A percentile compares a stretch with the other conserved stretches of the same genome.
These are phyloP conservation scores for Junonia oenone DNA, from an alignment of 2,888 invertebrate species.

Conservation along the genomic window DNA sequence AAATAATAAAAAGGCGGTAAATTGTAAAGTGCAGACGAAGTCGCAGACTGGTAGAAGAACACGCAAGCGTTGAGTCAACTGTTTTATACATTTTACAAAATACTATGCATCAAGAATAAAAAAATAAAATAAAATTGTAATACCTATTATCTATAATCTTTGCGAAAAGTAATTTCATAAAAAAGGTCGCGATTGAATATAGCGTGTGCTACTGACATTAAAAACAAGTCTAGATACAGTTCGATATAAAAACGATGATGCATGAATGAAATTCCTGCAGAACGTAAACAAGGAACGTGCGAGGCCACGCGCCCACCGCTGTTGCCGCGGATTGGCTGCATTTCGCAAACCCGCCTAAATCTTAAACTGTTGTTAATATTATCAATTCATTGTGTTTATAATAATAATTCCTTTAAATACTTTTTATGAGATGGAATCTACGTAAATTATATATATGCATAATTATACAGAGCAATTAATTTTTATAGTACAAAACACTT, in stretches of 20 bases:
- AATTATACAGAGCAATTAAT: too few species aligned
- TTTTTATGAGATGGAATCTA: too few species aligned
- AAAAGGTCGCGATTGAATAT: background rate
- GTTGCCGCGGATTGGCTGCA: constrained; percentile 15
- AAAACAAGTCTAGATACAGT: constrained; percentile 20
- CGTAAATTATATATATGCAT: too few species aligned
- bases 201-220: constrained; percentile 12
- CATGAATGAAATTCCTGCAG: constrained; percentile 43
- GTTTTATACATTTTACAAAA: too few species aligned
- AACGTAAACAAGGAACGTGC: constrained; percentile 45
- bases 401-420: background rate
- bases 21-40: too few species aligned
- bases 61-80: too few species aligned
- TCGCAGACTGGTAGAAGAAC: too few species aligned
- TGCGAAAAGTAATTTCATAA: background rate
- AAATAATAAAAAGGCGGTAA: too few species aligned
- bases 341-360: constrained; percentile 7
- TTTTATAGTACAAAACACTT: background rate
- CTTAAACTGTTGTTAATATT: background rate
- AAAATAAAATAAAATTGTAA: too few species aligned
- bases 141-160: background rate
- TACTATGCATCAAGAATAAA: too few species aligned
- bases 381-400: background rate
- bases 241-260: constrained; percentile 30
- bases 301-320: constrained; percentile 37